Evolutionary conservation across 2,113 vertebrate genomes (phyloP), one percentile per base, ranked within the genome.

Genomic region (Chloebia gouldiae): DNA sequence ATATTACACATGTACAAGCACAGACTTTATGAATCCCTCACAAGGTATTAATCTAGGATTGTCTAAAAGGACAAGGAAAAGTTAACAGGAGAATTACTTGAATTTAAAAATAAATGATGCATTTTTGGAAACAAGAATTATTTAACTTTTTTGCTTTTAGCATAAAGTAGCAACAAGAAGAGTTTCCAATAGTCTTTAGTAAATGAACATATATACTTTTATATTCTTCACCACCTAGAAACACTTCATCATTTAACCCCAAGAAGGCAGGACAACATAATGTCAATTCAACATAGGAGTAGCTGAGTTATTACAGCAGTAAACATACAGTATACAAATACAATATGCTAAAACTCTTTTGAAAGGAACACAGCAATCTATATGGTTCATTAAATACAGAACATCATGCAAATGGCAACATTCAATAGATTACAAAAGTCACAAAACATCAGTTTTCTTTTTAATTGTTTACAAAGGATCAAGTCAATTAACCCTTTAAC

Each of bases 361-460:
- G 89, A 97, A 98, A 97, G 92, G 94, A 98, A 97, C 76, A 97
- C 92, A 95, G 59, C 72, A 96, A 94, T 69, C 79, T 64, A 89
- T 93, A 91, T 94, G 96, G 86, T 91, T 96, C 17, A 8, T 96
- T 91, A 96, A 70, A 93, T 97, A 96, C 77, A 92, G 86, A 97
- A 93, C 94, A 86, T 95, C 97, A 97, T 97, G 96, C 97, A 97
- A 97, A 97, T 97, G 96, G 97, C 96, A 97, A 98, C 97, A 97
- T 88, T 96, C 88, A 97, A 44, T 94, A 95, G 95, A 92, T 96
- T 97, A 98, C 84, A 97, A 97, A 98, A 97, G 75, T 95, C 98
- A 97, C 91, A 97, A 97, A 98, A 96, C 88, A 89, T 91, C 81
- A 24, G 60, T 50, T 91, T 96, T 96, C 4, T 19, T 65, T 64